A percentile compares a stretch with the other conserved stretches of the same genome.
Conservation (phyloP, 2,888 invertebrate genomes). For the Campoplex nolae region DNA sequence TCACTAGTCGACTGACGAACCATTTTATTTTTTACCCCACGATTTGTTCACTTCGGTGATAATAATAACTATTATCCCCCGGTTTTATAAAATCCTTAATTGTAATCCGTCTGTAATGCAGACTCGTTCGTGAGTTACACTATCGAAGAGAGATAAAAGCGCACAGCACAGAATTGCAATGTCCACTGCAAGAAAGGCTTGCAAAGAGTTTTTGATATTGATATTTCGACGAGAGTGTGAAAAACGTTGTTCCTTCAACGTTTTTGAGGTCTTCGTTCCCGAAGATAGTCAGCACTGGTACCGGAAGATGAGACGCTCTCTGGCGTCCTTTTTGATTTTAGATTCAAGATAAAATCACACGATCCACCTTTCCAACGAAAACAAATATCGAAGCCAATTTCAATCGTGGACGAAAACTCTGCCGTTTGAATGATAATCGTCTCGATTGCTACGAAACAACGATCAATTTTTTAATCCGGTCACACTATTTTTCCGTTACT, state of each 20-base stretch:
- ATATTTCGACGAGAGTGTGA: constrained; percentile 23
- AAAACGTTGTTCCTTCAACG: constrained; percentile 63
- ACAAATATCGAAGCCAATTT: constrained; percentile 13
- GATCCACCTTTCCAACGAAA: not conserved
- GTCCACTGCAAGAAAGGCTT: not conserved
- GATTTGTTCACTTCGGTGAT: constrained; percentile 1
- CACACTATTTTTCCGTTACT: constrained; percentile 22
- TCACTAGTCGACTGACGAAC: constrained; percentile 75
- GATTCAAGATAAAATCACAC: not conserved
- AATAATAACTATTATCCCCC: not conserved
- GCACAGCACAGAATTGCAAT: constrained; percentile 7
- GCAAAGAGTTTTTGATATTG: not conserved
- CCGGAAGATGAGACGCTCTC: constrained; percentile 51
- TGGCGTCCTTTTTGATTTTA: constrained; percentile 37
- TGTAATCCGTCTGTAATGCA: constrained; percentile 11
- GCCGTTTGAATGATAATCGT: constrained; percentile 38
- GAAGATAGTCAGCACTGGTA: constrained; percentile 37
- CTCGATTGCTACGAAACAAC: not conserved
- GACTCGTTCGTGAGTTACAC: not conserved
- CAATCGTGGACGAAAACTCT: not conserved
- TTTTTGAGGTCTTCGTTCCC: constrained; percentile 66
- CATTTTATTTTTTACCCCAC: constrained; percentile 71
- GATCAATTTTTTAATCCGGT: constrained; percentile 1
- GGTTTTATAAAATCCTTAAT: not conserved
- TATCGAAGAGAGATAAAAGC: too few species aligned